These are phyloP conservation scores for Crocidura indochinensis DNA, from an alignment of 2,797 vertebrate species.

Conservation along the genomic window DNA sequence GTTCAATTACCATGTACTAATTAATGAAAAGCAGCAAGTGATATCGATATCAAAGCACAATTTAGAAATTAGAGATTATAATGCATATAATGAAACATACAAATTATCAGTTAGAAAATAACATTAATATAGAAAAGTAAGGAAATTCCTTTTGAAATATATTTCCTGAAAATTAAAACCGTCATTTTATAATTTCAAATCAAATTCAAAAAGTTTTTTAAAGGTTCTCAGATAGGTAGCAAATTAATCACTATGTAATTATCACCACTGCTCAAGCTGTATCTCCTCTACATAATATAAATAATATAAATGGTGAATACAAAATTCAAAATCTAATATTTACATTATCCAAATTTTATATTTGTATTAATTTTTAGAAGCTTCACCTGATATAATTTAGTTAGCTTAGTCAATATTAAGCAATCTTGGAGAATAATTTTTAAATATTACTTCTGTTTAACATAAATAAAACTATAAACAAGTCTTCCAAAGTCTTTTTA, in stretches of 20 bases:
- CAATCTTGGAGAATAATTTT: slow-evolving; percentile 6
- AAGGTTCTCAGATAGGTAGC: not conserved
- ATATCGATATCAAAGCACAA: not conserved
- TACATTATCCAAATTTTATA: not conserved
- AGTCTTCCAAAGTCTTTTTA: not conserved
- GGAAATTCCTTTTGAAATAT: not conserved
- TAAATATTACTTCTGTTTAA: slow-evolving; percentile 6
- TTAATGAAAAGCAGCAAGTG: not conserved
- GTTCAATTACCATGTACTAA: too few species aligned
- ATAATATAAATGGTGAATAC: too few species aligned
- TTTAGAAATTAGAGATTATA: not conserved
- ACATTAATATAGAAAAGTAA: not conserved
- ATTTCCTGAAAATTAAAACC: not conserved
- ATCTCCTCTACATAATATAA: too few species aligned
- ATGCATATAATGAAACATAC: not conserved
- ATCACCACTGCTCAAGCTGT: not conserved
- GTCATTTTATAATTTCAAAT: not conserved
- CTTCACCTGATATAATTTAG: slow-evolving; percentile 1
- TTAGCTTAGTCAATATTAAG: not conserved
- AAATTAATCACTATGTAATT: not conserved
- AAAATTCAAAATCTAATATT: not conserved
- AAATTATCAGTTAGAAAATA: not conserved
- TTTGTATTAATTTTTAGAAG: slow-evolving; percentile 12
- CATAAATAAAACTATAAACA: slow-evolving; percentile 5
- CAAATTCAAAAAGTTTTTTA: slow-evolving; percentile 23